Evolutionary conservation across 2,113 vertebrate genomes (phyloP).

Genomic region (Hiodon alosoides): DNA sequence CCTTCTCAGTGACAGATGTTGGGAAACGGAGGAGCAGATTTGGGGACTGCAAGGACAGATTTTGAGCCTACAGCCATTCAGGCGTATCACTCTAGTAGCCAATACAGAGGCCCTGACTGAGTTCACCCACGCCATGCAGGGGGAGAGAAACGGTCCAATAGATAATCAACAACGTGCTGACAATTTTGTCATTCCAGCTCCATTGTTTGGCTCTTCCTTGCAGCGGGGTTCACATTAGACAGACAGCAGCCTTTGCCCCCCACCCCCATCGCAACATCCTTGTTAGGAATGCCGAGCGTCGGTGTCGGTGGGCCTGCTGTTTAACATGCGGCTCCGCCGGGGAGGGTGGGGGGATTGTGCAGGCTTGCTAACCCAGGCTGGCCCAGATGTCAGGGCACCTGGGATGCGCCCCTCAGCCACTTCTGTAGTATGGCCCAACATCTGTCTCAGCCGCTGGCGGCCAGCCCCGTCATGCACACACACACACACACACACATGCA

Average conservation of each 20-base stretch:
- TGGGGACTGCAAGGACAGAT: conserved; percentile 29
- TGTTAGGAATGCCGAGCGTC: no score
- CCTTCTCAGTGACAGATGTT: conserved; percentile 42
- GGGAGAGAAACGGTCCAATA: neutral
- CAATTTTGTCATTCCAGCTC: neutral
- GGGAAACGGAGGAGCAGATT: conserved; percentile 46
- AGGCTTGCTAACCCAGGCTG: conserved; percentile 56
- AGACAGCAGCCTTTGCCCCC: no score
- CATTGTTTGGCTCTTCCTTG: neutral
- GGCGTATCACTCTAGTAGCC: conserved; percentile 25
- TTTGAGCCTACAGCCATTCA: conserved; percentile 38
- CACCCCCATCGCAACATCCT: no score
- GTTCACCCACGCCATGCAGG: neutral
- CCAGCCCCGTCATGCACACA: conserved; percentile 46
- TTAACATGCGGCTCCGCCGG: no score
- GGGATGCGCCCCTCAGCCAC: conserved; percentile 76
- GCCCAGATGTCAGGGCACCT: conserved; percentile 92
- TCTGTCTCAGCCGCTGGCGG: conserved; percentile 91
- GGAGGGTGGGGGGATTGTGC: no score
- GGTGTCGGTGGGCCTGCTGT: no score
- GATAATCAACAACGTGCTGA: neutral
- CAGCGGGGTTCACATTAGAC: no score
- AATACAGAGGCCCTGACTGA: conserved; percentile 1
- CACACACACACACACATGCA: conserved; percentile 18
- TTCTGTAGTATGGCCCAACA: conserved; percentile 87